Conservation (phyloP, 2,888 invertebrate genomes). For the Podotricha telesiphe region DNA sequence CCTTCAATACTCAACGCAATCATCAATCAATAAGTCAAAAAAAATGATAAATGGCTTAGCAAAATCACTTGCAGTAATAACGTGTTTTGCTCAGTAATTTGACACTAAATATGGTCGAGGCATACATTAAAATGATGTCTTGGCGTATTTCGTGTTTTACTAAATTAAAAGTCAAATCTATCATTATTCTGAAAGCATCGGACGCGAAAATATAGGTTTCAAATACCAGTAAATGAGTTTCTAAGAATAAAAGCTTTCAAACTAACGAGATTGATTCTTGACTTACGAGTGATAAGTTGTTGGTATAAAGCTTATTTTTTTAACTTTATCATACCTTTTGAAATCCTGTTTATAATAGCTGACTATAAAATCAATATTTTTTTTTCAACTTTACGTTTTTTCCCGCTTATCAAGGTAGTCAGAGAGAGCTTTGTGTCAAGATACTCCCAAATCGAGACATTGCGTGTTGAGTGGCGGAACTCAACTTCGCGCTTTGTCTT, state of each 20-base stretch:
- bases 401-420: no score
- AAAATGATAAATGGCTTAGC: constrained; percentile 73
- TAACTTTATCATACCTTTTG: neutral
- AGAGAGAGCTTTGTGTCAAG: no score
- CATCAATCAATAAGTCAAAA: constrained; percentile 79
- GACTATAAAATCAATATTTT: no score
- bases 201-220: constrained; percentile 41
- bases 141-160: constrained; percentile 36
- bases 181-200: constrained; percentile 43
- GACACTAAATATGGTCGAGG: constrained; percentile 73
- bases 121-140: constrained; percentile 46
- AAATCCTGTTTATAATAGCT: neutral
- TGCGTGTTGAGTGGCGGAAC: no score
- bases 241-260: constrained; percentile 42
- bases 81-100: constrained; percentile 75
- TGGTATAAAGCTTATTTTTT: constrained; percentile 3
- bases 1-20: constrained; percentile 68
- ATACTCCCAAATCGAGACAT: no score
- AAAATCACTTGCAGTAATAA: constrained; percentile 77
- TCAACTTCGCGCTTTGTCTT: no score
- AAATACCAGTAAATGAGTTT: constrained; percentile 43
- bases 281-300: constrained; percentile 24
- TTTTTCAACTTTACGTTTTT: no score
- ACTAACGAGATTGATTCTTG: constrained; percentile 40
- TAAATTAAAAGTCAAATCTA: constrained; percentile 48